A percentile compares a stretch with the other conserved stretches of the same genome.
Conservation (phyloP, 2,797 vertebrate species). For the Galagoides demidoff region DNA sequence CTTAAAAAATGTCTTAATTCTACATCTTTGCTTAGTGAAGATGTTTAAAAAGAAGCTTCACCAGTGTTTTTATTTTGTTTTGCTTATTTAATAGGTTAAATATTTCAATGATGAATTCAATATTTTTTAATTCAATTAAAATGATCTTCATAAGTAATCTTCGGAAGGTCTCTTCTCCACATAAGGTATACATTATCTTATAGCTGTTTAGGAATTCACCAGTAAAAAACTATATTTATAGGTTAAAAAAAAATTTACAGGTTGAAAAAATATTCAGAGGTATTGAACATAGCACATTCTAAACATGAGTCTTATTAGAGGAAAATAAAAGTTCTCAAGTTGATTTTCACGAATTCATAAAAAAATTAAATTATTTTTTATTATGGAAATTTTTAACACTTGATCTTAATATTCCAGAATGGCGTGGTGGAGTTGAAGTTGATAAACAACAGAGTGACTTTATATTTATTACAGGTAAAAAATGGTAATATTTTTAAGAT, state of each 20-base stretch:
- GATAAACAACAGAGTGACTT: not conserved
- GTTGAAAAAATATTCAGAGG: not conserved
- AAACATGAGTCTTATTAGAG: not conserved
- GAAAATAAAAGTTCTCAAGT: slow-evolving; percentile 32
- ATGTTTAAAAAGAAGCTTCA: not conserved
- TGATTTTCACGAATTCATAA: slow-evolving; percentile 10
- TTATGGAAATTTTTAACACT: not conserved
- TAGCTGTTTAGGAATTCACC: not conserved
- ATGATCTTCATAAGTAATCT: not conserved
- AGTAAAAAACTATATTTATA: not conserved
- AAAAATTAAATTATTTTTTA: not conserved
- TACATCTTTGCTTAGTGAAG: not conserved
- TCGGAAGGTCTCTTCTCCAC: not conserved
- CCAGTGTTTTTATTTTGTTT: not conserved
- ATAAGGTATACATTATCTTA: not conserved
- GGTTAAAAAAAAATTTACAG: not conserved
- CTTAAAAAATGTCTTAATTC: not conserved
- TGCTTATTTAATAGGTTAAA: not conserved
- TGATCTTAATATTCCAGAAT: not conserved
- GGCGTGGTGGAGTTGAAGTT: not conserved
- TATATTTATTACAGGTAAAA: not conserved
- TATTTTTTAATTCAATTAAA: slow-evolving; percentile 12
- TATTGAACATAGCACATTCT: not conserved
- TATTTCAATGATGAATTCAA: not conserved
- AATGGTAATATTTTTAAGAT: not conserved